Base-by-base conservation (phyloP, 2,113 vertebrate species). In the Athene cunicularia region DNA sequence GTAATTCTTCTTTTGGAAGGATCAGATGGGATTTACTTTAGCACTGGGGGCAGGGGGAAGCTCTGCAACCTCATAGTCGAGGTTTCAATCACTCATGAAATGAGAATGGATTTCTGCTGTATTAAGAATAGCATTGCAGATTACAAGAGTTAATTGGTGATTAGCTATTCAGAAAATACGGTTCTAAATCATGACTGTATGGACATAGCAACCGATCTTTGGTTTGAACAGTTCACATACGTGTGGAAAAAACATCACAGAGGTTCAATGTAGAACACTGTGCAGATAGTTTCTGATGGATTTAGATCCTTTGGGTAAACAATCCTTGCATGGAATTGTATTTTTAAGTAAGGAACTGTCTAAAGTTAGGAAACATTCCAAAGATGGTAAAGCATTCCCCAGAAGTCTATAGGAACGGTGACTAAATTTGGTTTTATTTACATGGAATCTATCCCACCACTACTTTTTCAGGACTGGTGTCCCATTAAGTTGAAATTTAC, bases 261-360 rank as follows among this genome's bases (percentile, higher is more conserved):
- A 49, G 12, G 14, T 50, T 79, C 11, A 26, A 9, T 80, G 5
- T 5, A 70, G 49, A 90, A 11, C 22, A 79, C 16, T 23, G 14
- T 41, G 26, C 21, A 79, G 55, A 59, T 12, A 76, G 16, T 80
- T 80, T 88, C 56, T 71, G 41, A 59, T 50, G 73, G 26, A 55
- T 86, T 72, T 52, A 63, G 56, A 70, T 58, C 26, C 30, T 58
- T 16, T n/a, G 24, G 39, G 30, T 63, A 59, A 93, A n/a, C 37
- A 79, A 12, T 49, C 5, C 0, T 80, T 85, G 24, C 33, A 39
- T 66, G 45, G 66, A 86, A 86, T 82, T 95, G 33, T 79, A 60
- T 67, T 87, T 91, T 94, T 80, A 92, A 91, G 47, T 55, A 87
- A 95, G 58, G 45, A 80, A 24, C 56, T 35, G 23, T 47, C 41